Evolutionary conservation across 2,888 invertebrate species (phyloP).

Genomic region (Prenolepis imparis): DNA sequence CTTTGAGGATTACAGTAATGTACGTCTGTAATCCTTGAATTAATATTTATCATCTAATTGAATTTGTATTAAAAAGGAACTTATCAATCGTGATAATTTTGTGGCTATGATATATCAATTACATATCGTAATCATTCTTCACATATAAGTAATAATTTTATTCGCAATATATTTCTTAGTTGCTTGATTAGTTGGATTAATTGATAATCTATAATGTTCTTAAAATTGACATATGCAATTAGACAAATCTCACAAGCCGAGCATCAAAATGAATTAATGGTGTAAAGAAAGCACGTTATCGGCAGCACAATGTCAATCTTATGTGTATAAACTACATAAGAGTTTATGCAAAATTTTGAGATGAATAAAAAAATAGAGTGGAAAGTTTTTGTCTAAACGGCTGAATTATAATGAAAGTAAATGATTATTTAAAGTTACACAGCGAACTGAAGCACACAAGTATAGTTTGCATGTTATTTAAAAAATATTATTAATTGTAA

Average conservation of each 20-base stretch:
- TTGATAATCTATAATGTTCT: slow-evolving; percentile 47
- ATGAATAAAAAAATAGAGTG: background rate
- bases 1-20: background rate
- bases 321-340: slow-evolving; percentile 6
- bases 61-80: slow-evolving; percentile 9
- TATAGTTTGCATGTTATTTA: slow-evolving; percentile 11
- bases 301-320: background rate
- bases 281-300: background rate
- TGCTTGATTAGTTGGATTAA: slow-evolving; percentile 47
- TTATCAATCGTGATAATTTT: background rate
- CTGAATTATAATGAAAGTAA: background rate
- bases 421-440: background rate
- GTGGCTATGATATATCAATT: background rate
- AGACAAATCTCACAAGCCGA: background rate
- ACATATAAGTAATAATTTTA: slow-evolving; percentile 7
- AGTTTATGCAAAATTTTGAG: slow-evolving; percentile 7
- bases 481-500: slow-evolving; percentile 10
- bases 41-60: background rate
- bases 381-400: background rate
- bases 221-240: slow-evolving; percentile 7
- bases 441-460: background rate
- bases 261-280: background rate
- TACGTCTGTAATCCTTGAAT: slow-evolving; percentile 1
- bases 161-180: slow-evolving; percentile 44
- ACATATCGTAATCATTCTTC: background rate